Evolutionary conservation across 1,140 invertebrate species (phyloP).

Genomic region (Acromyrmex heyeri): DNA sequence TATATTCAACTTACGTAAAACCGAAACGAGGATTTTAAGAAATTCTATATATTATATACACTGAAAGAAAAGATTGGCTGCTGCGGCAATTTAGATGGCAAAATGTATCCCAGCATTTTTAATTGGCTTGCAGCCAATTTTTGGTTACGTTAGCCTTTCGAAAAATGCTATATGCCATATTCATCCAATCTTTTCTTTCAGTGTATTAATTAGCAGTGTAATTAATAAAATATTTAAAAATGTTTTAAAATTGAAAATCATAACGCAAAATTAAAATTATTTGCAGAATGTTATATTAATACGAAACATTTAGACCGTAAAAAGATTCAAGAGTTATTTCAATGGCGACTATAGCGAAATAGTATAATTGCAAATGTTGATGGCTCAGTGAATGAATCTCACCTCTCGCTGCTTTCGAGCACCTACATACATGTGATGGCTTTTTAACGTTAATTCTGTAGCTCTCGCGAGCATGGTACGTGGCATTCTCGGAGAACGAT

Average conservation of each 20-base stretch:
- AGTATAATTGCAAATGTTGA: neutral
- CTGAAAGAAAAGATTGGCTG: too few species aligned
- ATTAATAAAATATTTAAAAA: neutral
- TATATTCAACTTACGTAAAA: neutral
- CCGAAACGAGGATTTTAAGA: neutral
- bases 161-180: too few species aligned
- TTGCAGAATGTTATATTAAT: neutral
- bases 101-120: too few species aligned
- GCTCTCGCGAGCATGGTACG: neutral
- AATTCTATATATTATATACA: neutral
- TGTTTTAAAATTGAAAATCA: neutral
- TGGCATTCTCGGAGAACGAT: constrained; percentile 52
- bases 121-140: too few species aligned
- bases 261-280: neutral
- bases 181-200: too few species aligned
- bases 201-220: neutral
- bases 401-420: neutral
- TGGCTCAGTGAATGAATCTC: neutral
- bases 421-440: neutral
- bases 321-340: neutral
- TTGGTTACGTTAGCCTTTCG: too few species aligned
- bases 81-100: too few species aligned
- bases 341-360: neutral
- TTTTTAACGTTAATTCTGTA: neutral
- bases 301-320: neutral